phyloP scores from a whole-genome alignment of 2,113 vertebrate species.

The Erythrocercus mccallii region DNA sequence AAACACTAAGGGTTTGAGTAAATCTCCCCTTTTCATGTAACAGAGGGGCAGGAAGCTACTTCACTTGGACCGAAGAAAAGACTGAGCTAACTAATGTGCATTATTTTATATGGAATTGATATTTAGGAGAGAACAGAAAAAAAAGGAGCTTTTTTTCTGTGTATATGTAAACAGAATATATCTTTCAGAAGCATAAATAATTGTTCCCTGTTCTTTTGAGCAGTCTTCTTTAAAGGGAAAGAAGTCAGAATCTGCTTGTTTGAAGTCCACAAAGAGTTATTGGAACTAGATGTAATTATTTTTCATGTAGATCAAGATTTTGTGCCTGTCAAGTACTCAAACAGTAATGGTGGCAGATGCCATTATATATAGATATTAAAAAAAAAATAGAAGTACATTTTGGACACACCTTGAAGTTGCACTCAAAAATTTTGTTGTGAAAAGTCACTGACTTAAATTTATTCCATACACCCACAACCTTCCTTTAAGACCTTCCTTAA shows the following conservation, averaged over 20 bases:
- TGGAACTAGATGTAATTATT: not conserved
- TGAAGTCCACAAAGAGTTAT: not conserved
- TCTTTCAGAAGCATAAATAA: not conserved
- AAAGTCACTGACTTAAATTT: not conserved
- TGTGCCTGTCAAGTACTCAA: not conserved
- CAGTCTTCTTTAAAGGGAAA: not conserved
- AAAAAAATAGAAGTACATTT: not conserved
- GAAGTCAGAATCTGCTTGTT: not conserved
- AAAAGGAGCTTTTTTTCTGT: not conserved
- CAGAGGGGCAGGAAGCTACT: not conserved
- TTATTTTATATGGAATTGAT: not conserved
- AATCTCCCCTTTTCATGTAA: not conserved
- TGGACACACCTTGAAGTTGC: not conserved
- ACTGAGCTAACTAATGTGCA: rapidly evolving
- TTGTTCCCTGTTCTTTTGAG: not conserved
- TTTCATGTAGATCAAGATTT: not conserved
- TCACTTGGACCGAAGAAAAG: not conserved
- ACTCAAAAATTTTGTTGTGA: not conserved
- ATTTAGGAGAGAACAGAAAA: not conserved
- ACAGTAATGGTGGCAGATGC: not conserved
- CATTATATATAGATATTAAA: not conserved
- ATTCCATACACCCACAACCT: not conserved
- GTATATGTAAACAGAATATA: not conserved
- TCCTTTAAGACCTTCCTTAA: too few relatives aligned
- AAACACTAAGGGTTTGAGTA: not conserved